Base-by-base conservation (phyloP, 1,140 invertebrate genomes). In the Eriocheir sinensis region DNA sequence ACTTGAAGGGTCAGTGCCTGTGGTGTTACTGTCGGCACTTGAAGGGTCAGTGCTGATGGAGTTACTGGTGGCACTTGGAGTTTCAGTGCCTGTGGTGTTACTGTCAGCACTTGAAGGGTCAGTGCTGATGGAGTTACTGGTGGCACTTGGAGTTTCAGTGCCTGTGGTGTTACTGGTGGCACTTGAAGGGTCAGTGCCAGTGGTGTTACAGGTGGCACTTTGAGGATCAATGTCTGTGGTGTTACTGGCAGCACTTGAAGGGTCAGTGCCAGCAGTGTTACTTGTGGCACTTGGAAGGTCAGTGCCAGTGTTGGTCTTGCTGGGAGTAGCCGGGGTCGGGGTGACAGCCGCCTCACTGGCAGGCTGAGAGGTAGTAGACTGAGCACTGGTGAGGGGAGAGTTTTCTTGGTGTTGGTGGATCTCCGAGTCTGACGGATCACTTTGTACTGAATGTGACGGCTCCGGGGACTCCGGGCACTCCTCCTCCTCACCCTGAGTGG, bases 391-490 rank as follows among this genome's bases (percentile, higher is more conserved):
- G 60, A 72, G 27, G 60, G 48, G 48, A 53, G 21, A 9, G 12
- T 21, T 53, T 53, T 53, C 48, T 1, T 53, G 1, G 48, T 21
- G 60, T n/a, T 72, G 17, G 60, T n/a, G 44, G 12, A 17, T 27
- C 60, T 21, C n/a, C 60, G n/a, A n/a, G n/a, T 72, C 60, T n/a
- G 80, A 60, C 81, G 41, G 72, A 44, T 91, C 48, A 41, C 40
- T 94, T 94, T 94, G 93, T 94, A 94, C 93, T 91, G 93, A 94
- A 30, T 91, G 89, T 91, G 89, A 91, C 89, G 80, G 36, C 53
- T 94, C 81, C 21, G 21, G 60, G 21, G 21, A 27, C 0, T 72
- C 2, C 21, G 21, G 60, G 21, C 60, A 27, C 0, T 72, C 2
- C 48, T 53, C 48, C 48, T 53, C 9, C 48, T 53, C 48, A 12